phyloP scores from a whole-genome alignment of 2,888 invertebrate genomes.

The Dysmachus trigonus region DNA sequence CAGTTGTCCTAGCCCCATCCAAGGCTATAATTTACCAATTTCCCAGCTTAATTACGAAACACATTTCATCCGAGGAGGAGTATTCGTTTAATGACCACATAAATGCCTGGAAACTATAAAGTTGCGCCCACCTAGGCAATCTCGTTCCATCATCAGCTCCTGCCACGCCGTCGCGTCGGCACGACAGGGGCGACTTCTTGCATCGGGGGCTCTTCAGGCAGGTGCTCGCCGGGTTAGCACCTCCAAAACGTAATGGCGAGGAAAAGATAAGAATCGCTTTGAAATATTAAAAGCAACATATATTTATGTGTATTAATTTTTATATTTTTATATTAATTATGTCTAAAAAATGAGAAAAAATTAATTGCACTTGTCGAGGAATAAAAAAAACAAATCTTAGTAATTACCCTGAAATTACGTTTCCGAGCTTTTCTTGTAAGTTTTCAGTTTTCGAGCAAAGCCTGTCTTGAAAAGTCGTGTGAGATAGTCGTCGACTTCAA shows the following conservation, averaged over 20 bases:
- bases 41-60: slow-evolving; percentile 63
- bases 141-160: not conserved
- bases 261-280: slow-evolving; percentile 4
- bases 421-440: not conserved
- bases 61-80: slow-evolving; percentile 60
- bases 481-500: no score
- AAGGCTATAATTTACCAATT: slow-evolving; percentile 61
- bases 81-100: slow-evolving; percentile 37
- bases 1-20: slow-evolving; percentile 7
- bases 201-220: not conserved
- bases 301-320: no score
- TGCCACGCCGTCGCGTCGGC: no score
- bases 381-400: slow-evolving; percentile 28
- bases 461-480: not conserved
- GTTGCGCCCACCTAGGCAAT: not conserved
- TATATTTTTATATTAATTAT: no score
- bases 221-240: not conserved
- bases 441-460: not conserved
- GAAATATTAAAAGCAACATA: slow-evolving; percentile 35
- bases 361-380: slow-evolving; percentile 19
- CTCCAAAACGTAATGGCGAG: not conserved
- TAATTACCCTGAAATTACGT: slow-evolving; percentile 33
- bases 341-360: slow-evolving; percentile 31
- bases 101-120: slow-evolving; percentile 32
- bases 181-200: not conserved